Evolutionary conservation across 92 coral and sea anemone species (phyloP).

Genomic region (Zoanthus sansibaricus): DNA sequence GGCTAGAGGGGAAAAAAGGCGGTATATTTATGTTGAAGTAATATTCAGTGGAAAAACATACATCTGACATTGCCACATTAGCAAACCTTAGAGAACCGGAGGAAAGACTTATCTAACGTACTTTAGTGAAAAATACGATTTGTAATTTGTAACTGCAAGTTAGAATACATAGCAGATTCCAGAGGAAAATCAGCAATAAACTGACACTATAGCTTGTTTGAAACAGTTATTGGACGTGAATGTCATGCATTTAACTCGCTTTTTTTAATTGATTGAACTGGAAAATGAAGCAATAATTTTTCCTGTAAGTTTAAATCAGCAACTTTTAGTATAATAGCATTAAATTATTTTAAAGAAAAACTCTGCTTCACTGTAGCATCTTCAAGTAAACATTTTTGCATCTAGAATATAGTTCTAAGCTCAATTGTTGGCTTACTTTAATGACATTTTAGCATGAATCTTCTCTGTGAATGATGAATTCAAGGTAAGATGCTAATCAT

Average conservation of each 20-base stretch:
- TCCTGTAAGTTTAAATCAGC: background rate
- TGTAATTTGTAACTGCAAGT: background rate
- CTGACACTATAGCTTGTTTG: background rate
- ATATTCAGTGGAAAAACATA: too few species aligned
- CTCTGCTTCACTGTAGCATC: constrained; percentile 42
- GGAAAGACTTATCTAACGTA: background rate
- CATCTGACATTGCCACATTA: too few species aligned
- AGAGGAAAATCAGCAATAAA: constrained; percentile 28
- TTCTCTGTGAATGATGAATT: constrained; percentile 1
- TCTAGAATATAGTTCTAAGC: constrained; percentile 3
- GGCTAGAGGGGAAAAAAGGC: too few species aligned
- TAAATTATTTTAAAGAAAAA: background rate
- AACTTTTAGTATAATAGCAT: background rate
- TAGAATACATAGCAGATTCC: background rate
- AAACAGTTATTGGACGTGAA: background rate
- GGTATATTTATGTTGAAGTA: too few species aligned
- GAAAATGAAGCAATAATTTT: constrained; percentile 1
- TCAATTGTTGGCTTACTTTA: background rate
- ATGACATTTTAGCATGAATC: constrained; percentile 38
- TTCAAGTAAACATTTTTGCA: constrained; percentile 12
- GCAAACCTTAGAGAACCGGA: too few species aligned
- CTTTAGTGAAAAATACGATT: background rate
- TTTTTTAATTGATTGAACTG: background rate
- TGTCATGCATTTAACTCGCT: background rate
- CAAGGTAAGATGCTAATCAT: constrained; percentile 27